These are phyloP conservation scores for Epistrophella euchroma DNA, from an alignment of 2,888 invertebrate genomes.

Conservation along the genomic window DNA sequence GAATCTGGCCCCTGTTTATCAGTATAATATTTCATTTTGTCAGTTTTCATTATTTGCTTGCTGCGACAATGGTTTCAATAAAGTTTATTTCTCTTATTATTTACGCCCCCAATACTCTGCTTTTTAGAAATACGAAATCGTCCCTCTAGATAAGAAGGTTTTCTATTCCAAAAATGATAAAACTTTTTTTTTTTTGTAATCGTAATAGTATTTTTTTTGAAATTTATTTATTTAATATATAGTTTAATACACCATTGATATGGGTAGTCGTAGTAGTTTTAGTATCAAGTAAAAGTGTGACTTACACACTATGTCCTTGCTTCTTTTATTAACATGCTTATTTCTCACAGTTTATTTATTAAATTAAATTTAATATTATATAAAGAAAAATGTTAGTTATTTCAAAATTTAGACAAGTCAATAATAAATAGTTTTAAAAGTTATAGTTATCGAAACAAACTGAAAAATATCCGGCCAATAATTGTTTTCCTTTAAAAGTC, in stretches of 20 bases:
- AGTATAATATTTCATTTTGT: too few species aligned
- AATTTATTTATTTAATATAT: conserved; percentile 68
- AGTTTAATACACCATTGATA: conserved; percentile 63
- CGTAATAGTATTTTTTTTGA: conserved; percentile 50
- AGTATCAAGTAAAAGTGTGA: conserved; percentile 57
- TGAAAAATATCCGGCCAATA: not conserved
- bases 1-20: too few species aligned
- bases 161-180: not conserved
- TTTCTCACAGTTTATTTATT: conserved; percentile 32
- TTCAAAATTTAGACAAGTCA: conserved; percentile 13
- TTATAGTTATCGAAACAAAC: conserved; percentile 17
- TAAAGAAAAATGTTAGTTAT: not conserved
- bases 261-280: conserved; percentile 56
- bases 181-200: conserved; percentile 7
- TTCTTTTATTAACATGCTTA: conserved; percentile 51
- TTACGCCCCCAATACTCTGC: too few species aligned
- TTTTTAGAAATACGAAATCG: too few species aligned
- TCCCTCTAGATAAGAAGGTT: too few species aligned
- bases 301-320: conserved; percentile 57
- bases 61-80: too few species aligned
- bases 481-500: not conserved
- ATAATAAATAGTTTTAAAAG: not conserved
- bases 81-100: too few species aligned
- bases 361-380: conserved; percentile 1
- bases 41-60: too few species aligned